Evolutionary conservation across 2,113 vertebrate genomes (phyloP), one percentile per base, ranked within the genome.

Genomic region (Potamarius usumacintae): DNA sequence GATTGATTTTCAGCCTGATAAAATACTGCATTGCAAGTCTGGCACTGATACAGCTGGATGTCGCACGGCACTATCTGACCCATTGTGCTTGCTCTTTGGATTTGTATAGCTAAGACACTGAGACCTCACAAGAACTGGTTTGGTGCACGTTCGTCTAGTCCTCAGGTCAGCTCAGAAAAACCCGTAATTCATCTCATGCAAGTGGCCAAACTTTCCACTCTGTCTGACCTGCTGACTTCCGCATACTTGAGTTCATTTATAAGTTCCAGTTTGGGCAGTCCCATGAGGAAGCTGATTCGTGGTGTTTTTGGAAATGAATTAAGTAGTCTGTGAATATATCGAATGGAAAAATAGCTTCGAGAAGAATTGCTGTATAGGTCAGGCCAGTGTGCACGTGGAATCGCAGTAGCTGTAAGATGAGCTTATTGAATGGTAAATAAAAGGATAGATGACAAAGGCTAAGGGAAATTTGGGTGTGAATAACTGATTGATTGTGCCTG

Each of bases 301-400:
- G 58, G 27, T 65, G 62, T 82, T 89, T 82, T 67, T n/a, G 50
- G 63, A 90, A 86, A 63, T 86, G 5, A 7, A 87, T 62, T 53
- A 5, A 72, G 62, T 62, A 22, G 6, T 22, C 7, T 52, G 42
- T 74, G 62, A 27, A 58, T 50, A 85, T 63, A 63, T 34, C 48
- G 30, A 82, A 48, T 79, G 10, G 1, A 7, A 55, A 57, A 71
- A 67, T 4, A 17, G 14, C 77, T 69, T 52, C 30, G 18, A 27
- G 62, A 34, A 65, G 30, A 48, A 25, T 10, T 65, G 60, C 42
- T 76, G 62, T 60, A 80, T n/a, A 57, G n/a, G 22, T 20, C 84
- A 82, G 55, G 85, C 22, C 15, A 67, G 27, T 8, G 14, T 30
- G 4, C 8, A 55, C 20, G 25, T 53, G 17, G 30, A 71, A 10